phyloP scores from a whole-genome alignment of 2,888 invertebrate genomes.

The Agrochola litura region DNA sequence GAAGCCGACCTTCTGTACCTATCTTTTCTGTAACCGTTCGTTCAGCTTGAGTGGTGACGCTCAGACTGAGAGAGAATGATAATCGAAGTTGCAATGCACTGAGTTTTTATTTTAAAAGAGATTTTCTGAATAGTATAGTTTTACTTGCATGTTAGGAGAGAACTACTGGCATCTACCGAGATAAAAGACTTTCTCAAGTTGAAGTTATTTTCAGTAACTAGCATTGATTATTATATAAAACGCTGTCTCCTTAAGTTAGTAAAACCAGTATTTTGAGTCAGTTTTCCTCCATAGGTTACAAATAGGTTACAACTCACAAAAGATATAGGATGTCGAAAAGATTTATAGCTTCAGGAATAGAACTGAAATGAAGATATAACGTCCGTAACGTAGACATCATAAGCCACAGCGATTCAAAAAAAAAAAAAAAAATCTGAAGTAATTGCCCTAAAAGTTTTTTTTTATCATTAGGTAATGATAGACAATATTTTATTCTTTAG shows the following conservation, averaged over 20 bases:
- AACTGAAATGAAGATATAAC: not conserved
- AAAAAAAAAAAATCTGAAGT: too few species aligned
- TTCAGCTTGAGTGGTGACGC: slow-evolving; percentile 43
- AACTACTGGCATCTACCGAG: not conserved
- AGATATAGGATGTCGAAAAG: too few species aligned
- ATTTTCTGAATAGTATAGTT: slow-evolving; percentile 8
- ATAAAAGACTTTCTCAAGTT: not conserved
- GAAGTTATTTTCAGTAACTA: not conserved
- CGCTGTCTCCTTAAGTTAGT: not conserved
- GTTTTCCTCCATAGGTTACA: not conserved
- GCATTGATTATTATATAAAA: not conserved
- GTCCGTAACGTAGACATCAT: not conserved
- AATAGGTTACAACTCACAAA: not conserved
- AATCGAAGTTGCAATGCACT: slow-evolving; percentile 48
- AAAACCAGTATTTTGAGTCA: not conserved
- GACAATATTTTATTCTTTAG: not conserved
- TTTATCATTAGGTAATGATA: too few species aligned
- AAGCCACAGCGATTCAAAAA: too few species aligned
- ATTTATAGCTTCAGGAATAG: not conserved
- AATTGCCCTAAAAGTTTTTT: too few species aligned
- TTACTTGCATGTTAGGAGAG: not conserved
- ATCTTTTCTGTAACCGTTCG: not conserved
- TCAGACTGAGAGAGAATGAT: slow-evolving; percentile 28
- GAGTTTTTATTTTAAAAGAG: slow-evolving; percentile 19
- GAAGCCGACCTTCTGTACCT: not conserved